Conservation (phyloP, 2,113 vertebrate species). For the Neogobius melanostomus region DNA sequence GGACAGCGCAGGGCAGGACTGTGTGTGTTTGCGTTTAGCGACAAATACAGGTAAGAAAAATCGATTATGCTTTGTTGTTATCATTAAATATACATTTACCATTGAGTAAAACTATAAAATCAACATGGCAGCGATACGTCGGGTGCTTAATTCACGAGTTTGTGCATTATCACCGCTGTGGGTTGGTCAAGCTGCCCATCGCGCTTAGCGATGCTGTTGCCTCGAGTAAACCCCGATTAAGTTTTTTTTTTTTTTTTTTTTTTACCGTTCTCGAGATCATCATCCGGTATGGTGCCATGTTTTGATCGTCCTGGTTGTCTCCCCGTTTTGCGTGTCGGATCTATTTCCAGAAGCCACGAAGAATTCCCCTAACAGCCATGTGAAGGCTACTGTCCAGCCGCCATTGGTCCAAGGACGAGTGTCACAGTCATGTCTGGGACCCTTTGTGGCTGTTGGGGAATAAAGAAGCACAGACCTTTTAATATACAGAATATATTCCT, state of each 20-base stretch:
- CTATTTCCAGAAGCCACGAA: slow-evolving; percentile 30
- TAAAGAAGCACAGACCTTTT: background rate
- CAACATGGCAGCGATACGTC: fast-evolving
- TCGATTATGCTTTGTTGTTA: background rate
- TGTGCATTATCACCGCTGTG: slow-evolving; percentile 14
- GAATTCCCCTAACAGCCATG: slow-evolving; percentile 38
- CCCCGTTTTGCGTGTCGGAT: background rate
- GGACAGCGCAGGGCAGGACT: slow-evolving; percentile 8
- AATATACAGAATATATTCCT: background rate
- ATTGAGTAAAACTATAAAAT: fast-evolving
- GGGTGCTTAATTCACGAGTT: background rate
- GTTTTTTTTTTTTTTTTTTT: background rate
- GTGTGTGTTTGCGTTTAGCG: slow-evolving; percentile 26
- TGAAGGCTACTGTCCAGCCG: slow-evolving; percentile 23
- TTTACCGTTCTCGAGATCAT: background rate
- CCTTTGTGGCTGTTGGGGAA: background rate
- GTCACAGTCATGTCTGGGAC: background rate
- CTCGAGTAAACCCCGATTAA: background rate
- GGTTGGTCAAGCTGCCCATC: slow-evolving; percentile 5
- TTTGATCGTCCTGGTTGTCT: slow-evolving; percentile 31
- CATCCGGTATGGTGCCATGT: slow-evolving; percentile 30
- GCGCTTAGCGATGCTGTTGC: background rate
- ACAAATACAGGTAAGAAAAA: slow-evolving; percentile 47
- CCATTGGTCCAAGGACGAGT: slow-evolving; percentile 48
- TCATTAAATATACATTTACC: fast-evolving